Evolutionary conservation across 2,888 invertebrate species (phyloP).

Genomic region (Callimorpha dominula): DNA sequence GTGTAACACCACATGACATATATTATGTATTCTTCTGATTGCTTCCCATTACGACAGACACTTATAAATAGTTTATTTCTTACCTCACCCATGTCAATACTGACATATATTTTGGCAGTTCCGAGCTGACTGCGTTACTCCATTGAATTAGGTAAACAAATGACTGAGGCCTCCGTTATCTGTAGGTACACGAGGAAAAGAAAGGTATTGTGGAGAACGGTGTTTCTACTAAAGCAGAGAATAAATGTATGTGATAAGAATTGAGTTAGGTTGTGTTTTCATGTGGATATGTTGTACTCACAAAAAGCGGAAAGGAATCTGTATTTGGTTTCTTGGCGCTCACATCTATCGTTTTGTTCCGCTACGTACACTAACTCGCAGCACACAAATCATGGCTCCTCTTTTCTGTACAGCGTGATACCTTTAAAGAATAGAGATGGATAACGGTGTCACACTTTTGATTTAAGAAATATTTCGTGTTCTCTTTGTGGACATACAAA

Average conservation of each 20-base stretch:
- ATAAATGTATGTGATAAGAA: neutral
- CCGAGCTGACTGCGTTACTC: constrained; percentile 13
- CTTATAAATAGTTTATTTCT: constrained; percentile 57
- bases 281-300: neutral
- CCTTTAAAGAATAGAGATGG: neutral
- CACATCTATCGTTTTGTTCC: neutral
- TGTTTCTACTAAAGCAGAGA: neutral
- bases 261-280: neutral
- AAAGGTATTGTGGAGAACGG: neutral
- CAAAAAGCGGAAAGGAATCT: neutral
- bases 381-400: neutral
- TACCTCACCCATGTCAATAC: constrained; percentile 64
- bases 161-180: constrained; percentile 14
- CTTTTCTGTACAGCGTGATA: neutral
- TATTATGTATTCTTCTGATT: constrained; percentile 26
- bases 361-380: neutral
- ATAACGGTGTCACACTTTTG: neutral
- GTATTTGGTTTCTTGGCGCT: neutral
- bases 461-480: neutral
- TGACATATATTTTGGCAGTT: constrained; percentile 36
- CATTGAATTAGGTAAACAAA: constrained; percentile 48
- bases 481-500: neutral
- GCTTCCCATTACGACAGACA: constrained; percentile 41
- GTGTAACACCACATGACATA: neutral
- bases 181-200: neutral